Percentiles rank a stretch among this genome's conserved stretches.
Evolutionary conservation across 1,140 invertebrate species (phyloP).

Genomic region (Zaprionus nigranus): DNA sequence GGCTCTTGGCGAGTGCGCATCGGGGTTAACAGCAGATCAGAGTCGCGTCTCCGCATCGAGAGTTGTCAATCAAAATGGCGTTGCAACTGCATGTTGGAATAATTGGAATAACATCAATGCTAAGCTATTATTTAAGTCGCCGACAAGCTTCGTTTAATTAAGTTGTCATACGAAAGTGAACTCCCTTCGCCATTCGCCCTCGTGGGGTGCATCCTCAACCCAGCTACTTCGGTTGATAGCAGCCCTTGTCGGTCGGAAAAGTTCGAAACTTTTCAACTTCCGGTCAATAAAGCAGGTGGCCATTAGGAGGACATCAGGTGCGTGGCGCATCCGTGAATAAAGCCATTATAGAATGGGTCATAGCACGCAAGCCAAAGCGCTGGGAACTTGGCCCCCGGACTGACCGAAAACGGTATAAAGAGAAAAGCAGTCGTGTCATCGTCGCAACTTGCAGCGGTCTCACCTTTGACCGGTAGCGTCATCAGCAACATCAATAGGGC

Average conservation of each 20-base stretch:
- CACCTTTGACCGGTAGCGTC: slow-evolving; percentile 28
- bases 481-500: slow-evolving; percentile 55
- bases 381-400: slow-evolving; percentile 59
- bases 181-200: slow-evolving; percentile 5
- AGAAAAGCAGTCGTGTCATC: slow-evolving; percentile 76
- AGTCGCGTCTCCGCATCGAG: background rate
- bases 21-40: slow-evolving; percentile 23
- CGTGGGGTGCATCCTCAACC: slow-evolving; percentile 9
- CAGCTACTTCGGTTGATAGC: background rate
- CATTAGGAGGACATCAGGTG: slow-evolving; percentile 66
- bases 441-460: slow-evolving; percentile 11
- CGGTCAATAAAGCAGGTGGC: slow-evolving; percentile 79
- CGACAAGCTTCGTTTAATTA: slow-evolving; percentile 67
- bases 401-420: slow-evolving; percentile 60
- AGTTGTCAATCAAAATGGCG: slow-evolving; percentile 57
- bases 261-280: slow-evolving; percentile 83
- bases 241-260: slow-evolving; percentile 47
- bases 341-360: slow-evolving; percentile 59
- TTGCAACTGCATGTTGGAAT: slow-evolving; percentile 21
- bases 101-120: slow-evolving; percentile 2
- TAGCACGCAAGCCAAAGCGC: slow-evolving; percentile 62
- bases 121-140: slow-evolving; percentile 43
- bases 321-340: slow-evolving; percentile 68
- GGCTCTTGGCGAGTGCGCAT: slow-evolving; percentile 55
- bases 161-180: slow-evolving; percentile 65